Conservation (phyloP, 2,113 vertebrate genomes). For the Thinocorus orbignyianus region DNA sequence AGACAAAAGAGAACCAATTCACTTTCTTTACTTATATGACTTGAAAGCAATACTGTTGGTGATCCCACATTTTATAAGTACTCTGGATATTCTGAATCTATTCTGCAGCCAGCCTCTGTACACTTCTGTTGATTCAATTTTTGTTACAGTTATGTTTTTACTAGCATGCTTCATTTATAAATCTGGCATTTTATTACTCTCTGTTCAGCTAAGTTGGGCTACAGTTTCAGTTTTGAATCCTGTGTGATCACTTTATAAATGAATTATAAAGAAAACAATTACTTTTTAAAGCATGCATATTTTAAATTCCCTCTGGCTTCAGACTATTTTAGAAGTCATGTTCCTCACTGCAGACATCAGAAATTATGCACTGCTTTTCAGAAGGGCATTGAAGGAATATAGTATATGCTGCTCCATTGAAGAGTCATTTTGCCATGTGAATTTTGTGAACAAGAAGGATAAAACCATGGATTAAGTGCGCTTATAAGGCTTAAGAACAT, state of each 20-base stretch:
- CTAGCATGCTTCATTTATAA: conserved; percentile 44
- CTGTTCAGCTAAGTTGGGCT: background rate
- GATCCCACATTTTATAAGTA: conserved; percentile 43
- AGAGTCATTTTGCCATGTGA: background rate
- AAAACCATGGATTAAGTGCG: conserved; percentile 42
- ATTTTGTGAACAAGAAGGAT: conserved; percentile 15
- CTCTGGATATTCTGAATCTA: background rate
- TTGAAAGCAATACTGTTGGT: conserved; percentile 27
- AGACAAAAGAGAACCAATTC: conserved; percentile 30
- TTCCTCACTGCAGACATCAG: conserved; percentile 28
- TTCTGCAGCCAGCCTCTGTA: background rate
- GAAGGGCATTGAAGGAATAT: conserved; percentile 45
- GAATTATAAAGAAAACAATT: conserved; percentile 50
- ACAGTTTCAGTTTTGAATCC: background rate
- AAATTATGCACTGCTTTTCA: conserved; percentile 39
- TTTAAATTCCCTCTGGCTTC: conserved; percentile 36
- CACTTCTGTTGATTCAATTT: background rate
- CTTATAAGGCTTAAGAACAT: conserved; percentile 13
- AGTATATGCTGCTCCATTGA: conserved; percentile 20
- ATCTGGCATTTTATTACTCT: conserved; percentile 34
- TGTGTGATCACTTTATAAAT: conserved; percentile 28
- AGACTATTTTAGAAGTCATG: conserved; percentile 41
- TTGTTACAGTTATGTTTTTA: background rate
- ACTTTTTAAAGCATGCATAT: background rate
- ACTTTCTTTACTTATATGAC: conserved; percentile 10